Base-by-base conservation (phyloP, 2,888 invertebrate genomes). In the Allolobophora icterica region DNA sequence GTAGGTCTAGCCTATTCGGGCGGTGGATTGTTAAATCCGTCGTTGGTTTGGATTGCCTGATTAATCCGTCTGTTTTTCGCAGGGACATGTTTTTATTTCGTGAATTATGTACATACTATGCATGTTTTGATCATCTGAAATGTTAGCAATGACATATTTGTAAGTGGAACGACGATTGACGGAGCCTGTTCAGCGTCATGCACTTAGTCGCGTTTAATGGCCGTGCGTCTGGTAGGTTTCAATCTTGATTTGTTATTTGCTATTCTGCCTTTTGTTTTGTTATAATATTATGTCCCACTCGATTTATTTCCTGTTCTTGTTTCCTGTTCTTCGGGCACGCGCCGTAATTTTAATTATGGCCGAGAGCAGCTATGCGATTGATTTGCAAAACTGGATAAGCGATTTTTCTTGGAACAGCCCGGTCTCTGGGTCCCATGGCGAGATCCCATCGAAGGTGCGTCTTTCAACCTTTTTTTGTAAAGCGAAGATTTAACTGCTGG, bases 301-400 rank as follows among this genome's bases (percentile, higher is more conserved):
- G 71, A 71, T 71, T 71, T 71, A 71, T 71, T n/a, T 71, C 71
- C 71, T 71, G 11, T 71, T 71, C n/a, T n/a, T 30, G n/a, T 71
- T n/a, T 71, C 71, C 71, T 71, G 11, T 71, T 71, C n/a, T n/a
- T 30, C 71, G 30, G 52, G 21, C 52, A 24, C 71, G 30, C 30
- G 71, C 17, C 71, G 71, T 71, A 71, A 71, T 71, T 71, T 71
- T 71, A 71, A 71, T 71, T 71, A n/a, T 71, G 71, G 71, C 71
- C 71, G 71, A 71, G 8, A 71, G 8, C 71, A 71, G 30, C 71
- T 71, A n/a, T 1, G n/a, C 71, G 4, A 71, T 71, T 71, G n/a
- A 71, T 71, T 71, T 71, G 30, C 71, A 8, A 71, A n/a, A 71
- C 71, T n/a, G 30, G 71, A 30, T 71, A 71, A 71, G 71, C 11